Base-by-base conservation (phyloP, 2,797 vertebrate species). In the Xiphophorus birchmanni region DNA sequence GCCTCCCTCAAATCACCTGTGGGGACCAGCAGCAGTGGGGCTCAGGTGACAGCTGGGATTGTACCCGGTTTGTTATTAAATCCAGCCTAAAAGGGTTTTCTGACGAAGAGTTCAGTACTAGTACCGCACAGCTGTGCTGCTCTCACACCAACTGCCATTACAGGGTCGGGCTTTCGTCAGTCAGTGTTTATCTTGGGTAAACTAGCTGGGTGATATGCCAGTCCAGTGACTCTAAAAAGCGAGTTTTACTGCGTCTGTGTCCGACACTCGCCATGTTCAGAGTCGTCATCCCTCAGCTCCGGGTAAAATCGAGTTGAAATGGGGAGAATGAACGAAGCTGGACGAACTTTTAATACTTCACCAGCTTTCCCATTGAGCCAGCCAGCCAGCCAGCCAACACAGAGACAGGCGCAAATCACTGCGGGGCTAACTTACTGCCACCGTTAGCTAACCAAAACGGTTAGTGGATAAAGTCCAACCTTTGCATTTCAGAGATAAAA, bases 161-260 rank as follows among this genome's bases (percentile, higher is more conserved):
- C 73, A 87, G 0, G 44, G 79, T 83, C 52, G 52, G 23, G 52
- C 52, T 54, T 3, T 54, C 9, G 52, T 54, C 2, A 56, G 18
- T 82, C 75, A n/a, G 42, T 4, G 67, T 90, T 93, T 94, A 94
- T 94, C 94, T 95, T 2, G 93, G 94, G 65, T 93, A 93, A n/a
- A 91, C 86, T 23, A 84, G 73, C 35, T 88, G 85, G 50, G 74
- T 75, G 13, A 85, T 79, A 60, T 73, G 82, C 91, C 93, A 91
- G 73, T 82, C 81, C 84, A 87, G 32, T 35, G 85, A 87, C 79
- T 90, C 80, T 17, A 74, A 82, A 65, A 71, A 73, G 82, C 52
- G 81, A 50, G 83, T 85, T 81, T 80, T 84, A 79, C 63, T 37
- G 75, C 83, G 71, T 82, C 77, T 83, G 58, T 84, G 60, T n/a